Evolutionary conservation across 2,888 invertebrate genomes (phyloP), one percentile per base, ranked within the genome.

Genomic region (Leptogaster cylindrica): DNA sequence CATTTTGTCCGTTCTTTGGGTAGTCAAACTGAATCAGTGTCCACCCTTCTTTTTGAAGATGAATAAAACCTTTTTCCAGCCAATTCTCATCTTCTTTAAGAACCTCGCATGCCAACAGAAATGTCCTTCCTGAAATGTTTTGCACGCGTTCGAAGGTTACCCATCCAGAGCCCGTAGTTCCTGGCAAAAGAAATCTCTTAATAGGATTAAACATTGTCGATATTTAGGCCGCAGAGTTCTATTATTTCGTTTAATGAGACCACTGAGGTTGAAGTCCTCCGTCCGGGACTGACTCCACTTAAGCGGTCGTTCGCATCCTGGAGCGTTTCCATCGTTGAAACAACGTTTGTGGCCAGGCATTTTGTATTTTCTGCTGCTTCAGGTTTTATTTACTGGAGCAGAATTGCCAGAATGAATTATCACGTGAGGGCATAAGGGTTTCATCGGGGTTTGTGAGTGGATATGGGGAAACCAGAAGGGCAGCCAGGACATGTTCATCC

Each of bases 121-220:
- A n/a, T n/a, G n/a, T n/a, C n/a, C n/a, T n/a, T n/a, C n/a, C n/a
- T n/a, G n/a, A n/a, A n/a, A n/a, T n/a, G n/a, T n/a, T n/a, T n/a
- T n/a, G n/a, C n/a, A n/a, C n/a, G n/a, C n/a, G n/a, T n/a, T n/a
- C n/a, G n/a, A n/a, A n/a, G n/a, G n/a, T n/a, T n/a, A n/a, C n/a
- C n/a, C n/a, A n/a, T n/a, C n/a, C n/a, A n/a, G n/a, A n/a, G n/a
- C n/a, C n/a, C n/a, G n/a, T n/a, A n/a, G n/a, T n/a, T n/a, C n/a
- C 44, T 27, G 27, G 28, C 41, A 44, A 14, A 61, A 41, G 61
- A 44, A 44, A 44, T 28, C 44, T 44, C 61, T 27, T 61, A 61
- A 61, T 44, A 61, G 61, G 61, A 61, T 61, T 61, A 61, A 61
- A 44, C 23, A 23, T 31, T 28, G 61, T 44, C 61, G 28, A 61